phyloP scores from a whole-genome alignment of 2,797 vertebrate species.

The Glossophaga mutica region DNA sequence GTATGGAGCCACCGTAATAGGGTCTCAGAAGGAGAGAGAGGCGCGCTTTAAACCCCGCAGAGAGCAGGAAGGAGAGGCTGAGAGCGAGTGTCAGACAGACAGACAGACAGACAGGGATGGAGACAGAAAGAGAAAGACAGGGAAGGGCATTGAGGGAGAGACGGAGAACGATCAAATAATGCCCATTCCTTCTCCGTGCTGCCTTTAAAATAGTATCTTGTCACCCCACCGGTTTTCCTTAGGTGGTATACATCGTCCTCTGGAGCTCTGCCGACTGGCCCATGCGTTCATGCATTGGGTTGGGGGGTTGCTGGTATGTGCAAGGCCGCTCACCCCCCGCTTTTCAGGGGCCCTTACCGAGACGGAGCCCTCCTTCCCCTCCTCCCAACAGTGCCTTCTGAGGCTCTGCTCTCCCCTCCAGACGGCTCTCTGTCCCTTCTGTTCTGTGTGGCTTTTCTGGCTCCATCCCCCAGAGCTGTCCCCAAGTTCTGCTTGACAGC shows the following conservation, averaged over 20 bases:
- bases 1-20: not conserved
- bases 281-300: not conserved
- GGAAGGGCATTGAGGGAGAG: not conserved
- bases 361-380: constrained; percentile 11
- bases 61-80: not conserved
- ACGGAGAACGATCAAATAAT: fast-evolving
- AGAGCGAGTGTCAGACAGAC: not conserved
- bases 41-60: not conserved
- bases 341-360: constrained; percentile 32
- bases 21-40: not conserved
- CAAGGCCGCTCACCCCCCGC: not conserved
- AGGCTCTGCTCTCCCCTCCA: not conserved
- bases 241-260: fast-evolving
- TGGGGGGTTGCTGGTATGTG: constrained; percentile 22
- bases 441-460: constrained; percentile 42
- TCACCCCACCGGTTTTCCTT: not conserved
- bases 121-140: not conserved
- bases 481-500: not conserved
- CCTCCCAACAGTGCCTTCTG: not conserved
- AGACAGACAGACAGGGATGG: not conserved
- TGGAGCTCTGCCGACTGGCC: not conserved
- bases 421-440: not conserved
- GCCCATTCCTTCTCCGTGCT: fast-evolving
- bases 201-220: not conserved
- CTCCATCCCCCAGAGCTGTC: constrained; percentile 3